Base-by-base conservation (phyloP, 2,888 invertebrate species). In the Hirtodrosophila trivittata region DNA sequence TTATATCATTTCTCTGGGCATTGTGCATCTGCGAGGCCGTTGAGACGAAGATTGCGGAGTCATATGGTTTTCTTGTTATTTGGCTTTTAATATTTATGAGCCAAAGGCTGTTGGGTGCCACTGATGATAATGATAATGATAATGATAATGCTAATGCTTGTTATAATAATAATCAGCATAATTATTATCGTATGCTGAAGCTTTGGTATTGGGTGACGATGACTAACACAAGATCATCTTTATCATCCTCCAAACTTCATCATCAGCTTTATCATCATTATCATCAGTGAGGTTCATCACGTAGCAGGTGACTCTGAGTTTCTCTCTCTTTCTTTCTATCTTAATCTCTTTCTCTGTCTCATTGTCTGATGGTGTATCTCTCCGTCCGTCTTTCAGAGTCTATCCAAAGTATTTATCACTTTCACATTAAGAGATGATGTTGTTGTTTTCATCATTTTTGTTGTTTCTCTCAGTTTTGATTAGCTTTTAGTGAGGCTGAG, bases 391-490 rank as follows among this genome's bases (percentile, higher is more conserved):
- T 13, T 10, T 33, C 3, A 21, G 18, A 10, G 35, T 49, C 18
- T 21, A 38, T 47, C 42, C 28, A 21, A 39, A 41, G 60, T 55
- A 62, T 75, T 74, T 74, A 83, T 85, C 85, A 85, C 85, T 85
- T 85, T 85, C 85, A 85, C 81, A 73, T 83, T 75, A 76, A 75
- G 50, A 60, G 54, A 41, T 52, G 54, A 42, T 57, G 35, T 42
- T n/a, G 38, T 12, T 39, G 41, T 30, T 42, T 12, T 25, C 32
- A 26, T 49, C 33, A 38, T 52, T 51, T 35, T 41, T 47, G 38
- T 45, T 50, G 32, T 33, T 46, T 45, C 54, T 55, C 60, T 49
- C 25, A 7, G 46, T 45, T 66, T 55, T 63, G 60, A 65, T 73
- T 59, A 47, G 52, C 43, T 50, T 47, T 25, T 50, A 12, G 37